Evolutionary conservation across 2,888 invertebrate species (phyloP), one percentile per base, ranked within the genome.

Genomic region (Spodoptera littoralis): DNA sequence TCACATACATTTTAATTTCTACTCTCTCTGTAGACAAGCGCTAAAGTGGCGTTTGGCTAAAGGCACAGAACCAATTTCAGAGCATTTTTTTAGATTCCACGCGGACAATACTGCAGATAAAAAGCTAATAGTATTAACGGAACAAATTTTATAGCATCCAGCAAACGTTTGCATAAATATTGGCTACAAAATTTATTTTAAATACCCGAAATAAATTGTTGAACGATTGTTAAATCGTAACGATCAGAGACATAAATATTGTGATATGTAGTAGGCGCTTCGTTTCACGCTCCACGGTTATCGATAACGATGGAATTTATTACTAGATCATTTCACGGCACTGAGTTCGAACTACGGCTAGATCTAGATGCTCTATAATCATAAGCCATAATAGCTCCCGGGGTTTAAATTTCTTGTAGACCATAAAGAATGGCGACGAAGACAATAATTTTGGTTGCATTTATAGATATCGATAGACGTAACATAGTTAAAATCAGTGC

Each of bases 321-420:
- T 50, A 36, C 70, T 57, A 46, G 62, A 66, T 75, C 56, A 70
- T 75, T 75, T 59, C 59, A 75, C 58, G 58, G 74, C 49, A 52
- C 22, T 61, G 57, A 59, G 48, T 74, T 8, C 44, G 24, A 47
- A 56, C 41, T 59, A 13, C 8, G 8, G 44, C 13, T 27, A 51
- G 55, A 73, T 72, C 71, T 72, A 71, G 73, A 73, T 71, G 53
- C 56, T 3, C 66, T 41, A 43, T 73, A 75, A 75, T 73, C 63
- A 73, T 57, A 57, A 46, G 18, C 56, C 49, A 12, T 62, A 60
- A 60, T 60, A 66, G 62, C 76, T 70, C 55, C 43, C 45, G 58
- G 73, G 51, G 52, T 18, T 73, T 46, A 36, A 57, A 47, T 53
- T 63, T 24, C 24, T 55, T 30, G 49, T 27, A 5, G 53, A 47